Evolutionary conservation across 2,888 invertebrate species (phyloP), one percentile per base, ranked within the genome.

Genomic region (Chironomus tentans): DNA sequence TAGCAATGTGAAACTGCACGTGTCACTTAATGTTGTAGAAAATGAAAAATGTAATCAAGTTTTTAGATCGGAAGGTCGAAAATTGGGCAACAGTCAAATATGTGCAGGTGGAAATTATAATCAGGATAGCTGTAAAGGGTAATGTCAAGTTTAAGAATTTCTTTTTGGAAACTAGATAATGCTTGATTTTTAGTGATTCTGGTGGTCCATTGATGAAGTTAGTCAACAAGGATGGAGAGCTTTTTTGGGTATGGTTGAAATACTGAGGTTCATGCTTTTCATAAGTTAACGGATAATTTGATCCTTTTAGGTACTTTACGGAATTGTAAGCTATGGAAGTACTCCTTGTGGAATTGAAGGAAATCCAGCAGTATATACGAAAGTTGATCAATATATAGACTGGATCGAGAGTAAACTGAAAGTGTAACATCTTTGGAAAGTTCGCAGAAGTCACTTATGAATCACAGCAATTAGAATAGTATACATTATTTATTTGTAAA

Each of bases 311-410:
- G 38, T 68, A 15, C 38, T 68, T 28, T 46, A 68, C 28, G 68
- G 76, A 4, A 28, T 76, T 38, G 76, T 76, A 1, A 46, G 46
- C 1, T 76, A 69, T 15, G 76, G 76, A 6, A 12, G 50, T 0
- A 28, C 24, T 0, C 22, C 38, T 12, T 76, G 76, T 18, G 76
- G 76, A 18, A 15, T 15, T 13, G 38, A 21, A 12, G 83, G 85
- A n/a, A 88, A 87, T 85, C 92, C 92, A 0, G 91, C 89, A 0
- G 88, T 92, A 3, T 92, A 92, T 81, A 91, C 91, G 0, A 85
- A 87, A 61, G 87, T 91, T 1, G 82, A 87, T 0, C 83, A 86
- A 13, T 91, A 88, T 80, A 81, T 89, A 75, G 86, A 88, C 77
- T 92, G 92, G 92, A 90, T 92, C 79, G 80, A 88, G 69, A 83